Evolutionary conservation across 2,113 vertebrate species (phyloP).

Genomic region (Malurus melanocephalus): DNA sequence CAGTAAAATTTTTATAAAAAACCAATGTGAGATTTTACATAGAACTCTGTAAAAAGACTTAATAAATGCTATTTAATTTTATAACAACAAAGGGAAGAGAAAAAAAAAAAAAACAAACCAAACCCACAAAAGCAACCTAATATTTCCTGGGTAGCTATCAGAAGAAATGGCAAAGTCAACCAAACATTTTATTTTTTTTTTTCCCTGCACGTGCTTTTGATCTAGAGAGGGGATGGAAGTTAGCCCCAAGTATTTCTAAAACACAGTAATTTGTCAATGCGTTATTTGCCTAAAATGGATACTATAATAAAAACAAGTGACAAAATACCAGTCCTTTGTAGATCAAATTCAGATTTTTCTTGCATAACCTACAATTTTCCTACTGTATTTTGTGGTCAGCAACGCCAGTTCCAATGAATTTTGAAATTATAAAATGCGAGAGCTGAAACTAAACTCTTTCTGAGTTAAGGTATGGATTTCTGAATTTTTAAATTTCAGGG

Average conservation of each 20-base stretch:
- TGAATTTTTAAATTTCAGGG: neutral
- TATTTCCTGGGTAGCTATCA: neutral
- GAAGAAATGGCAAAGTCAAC: neutral
- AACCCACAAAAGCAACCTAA: neutral
- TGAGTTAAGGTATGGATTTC: neutral
- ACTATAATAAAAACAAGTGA: conserved; percentile 26
- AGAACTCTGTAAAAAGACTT: neutral
- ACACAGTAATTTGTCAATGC: conserved; percentile 7
- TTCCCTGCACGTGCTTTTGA: neutral
- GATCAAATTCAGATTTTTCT: conserved; percentile 12
- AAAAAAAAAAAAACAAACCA: no score
- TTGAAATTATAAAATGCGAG: neutral
- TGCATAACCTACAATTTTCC: neutral
- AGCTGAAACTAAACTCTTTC: neutral
- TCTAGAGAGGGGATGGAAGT: neutral
- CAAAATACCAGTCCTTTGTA: neutral
- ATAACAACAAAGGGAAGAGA: neutral
- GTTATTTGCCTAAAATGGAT: neutral
- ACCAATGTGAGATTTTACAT: neutral
- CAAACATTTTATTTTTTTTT: neutral
- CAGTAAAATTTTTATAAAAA: neutral
- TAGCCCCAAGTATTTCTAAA: neutral
- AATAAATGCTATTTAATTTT: neutral
- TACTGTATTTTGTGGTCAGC: neutral
- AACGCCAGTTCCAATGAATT: conserved; percentile 13